phyloP scores from a whole-genome alignment of 1,140 invertebrate genomes.

The Apis mellifera region Amel_HAv3.1 CM009943.2:5156001-5156500 shows the following conservation, averaged over 20 bases:
- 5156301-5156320: conserved; percentile 1
- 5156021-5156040: conserved; percentile 25
- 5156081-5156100: conserved; percentile 17
- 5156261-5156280: not conserved
- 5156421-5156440: conserved; percentile 71
- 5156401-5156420: conserved; percentile 79
- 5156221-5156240: not conserved
- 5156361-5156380: conserved; percentile 77
- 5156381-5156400: conserved; percentile 76
- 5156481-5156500: conserved; percentile 5
- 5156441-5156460: conserved; percentile 55
- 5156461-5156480: not conserved
- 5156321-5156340: not conserved
- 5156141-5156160: not conserved
- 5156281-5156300: not conserved
- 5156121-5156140: not conserved
- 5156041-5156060: not conserved
- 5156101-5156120: conserved; percentile 13
- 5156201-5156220: no score
- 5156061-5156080: not conserved
- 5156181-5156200: not conserved
- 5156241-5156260: not conserved
- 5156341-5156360: conserved; percentile 42
- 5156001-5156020: not conserved
- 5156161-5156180: no score